Base-by-base conservation (phyloP, 2,888 invertebrate species). In the Copidosoma aretas region DNA sequence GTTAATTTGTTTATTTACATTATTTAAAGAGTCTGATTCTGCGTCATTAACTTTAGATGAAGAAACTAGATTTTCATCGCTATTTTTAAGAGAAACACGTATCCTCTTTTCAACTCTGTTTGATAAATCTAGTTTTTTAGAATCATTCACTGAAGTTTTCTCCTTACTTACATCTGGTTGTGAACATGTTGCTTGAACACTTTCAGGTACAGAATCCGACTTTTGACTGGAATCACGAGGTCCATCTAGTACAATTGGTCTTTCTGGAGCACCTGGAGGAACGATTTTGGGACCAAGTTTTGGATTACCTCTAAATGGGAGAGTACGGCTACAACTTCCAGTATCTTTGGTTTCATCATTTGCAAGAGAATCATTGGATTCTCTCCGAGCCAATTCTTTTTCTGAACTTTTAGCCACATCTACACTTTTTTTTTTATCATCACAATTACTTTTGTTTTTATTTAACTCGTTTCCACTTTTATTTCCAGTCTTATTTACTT, bases 321-420 rank as follows among this genome's bases (percentile, higher is more conserved):
- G 12, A 54, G 60, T 65, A 25, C 67, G 64, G 14, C 68, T 69
- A 22, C 65, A 71, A 65, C 53, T 60, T 46, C 15, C 24, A 62
- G 19, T n/a, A 41, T 69, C 71, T 67, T 71, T 69, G 69, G 71
- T 64, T 62, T 67, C 39, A 24, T 25, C 58, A 15, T 59, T 49
- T 57, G 24, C n/a, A 41, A 25, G 41, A 25, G 19, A 1, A 54
- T 59, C 4, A 49, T 63, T 60, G 63, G 62, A n/a, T 46, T 64
- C 66, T 60, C 22, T 24, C 17, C 52, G 25, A 51, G 43, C 8
- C 49, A 59, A 3, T 56, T 67, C 22, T 15, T 51, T 64, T 57
- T 67, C 51, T 24, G 10, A 10, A 54, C 22, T 43, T 54, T 56
- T 43, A 39, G 57, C 56, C 53, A n/a, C 57, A 54, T 12, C 5